Evolutionary conservation across 1,140 invertebrate species (phyloP), one percentile per base, ranked within the genome.

Genomic region (Thaumatotibia leucotreta): DNA sequence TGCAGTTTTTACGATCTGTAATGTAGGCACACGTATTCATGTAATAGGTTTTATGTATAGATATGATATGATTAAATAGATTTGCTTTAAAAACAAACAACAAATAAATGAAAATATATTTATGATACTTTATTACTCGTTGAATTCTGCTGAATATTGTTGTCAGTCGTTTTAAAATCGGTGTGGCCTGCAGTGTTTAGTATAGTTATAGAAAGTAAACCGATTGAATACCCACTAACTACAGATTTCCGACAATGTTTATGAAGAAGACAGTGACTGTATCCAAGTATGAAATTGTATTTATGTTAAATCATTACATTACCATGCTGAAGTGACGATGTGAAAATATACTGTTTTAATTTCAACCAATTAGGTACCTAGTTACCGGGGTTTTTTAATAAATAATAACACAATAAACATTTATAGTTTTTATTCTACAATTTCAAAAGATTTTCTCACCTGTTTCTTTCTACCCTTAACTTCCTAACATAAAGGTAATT

Each of bases 301-400:
- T 73, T 70, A 17, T 68, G 45, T 71, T 67, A 65, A 31, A 72
- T 6, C 4, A 61, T 61, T 58, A 17, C 35, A 14, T 39, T 14
- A 45, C 23, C 29, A 8, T 22, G 29, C n/a, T n/a, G n/a, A 20
- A 20, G 35, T 69, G 70, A 74, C 61, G 68, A 75, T 68, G 71
- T 74, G 68, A 66, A 70, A 39, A 50, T 66, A 35, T 62, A 10
- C 4, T 75, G 68, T 73, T 76, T 75, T 75, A 58, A 75, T 76
- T 79, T 76, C 54, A 78, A 80, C 74, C 75, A 63, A 58, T 68
- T 79, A 79, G 75, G 69, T 82, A n/a, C n/a, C n/a, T n/a, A 83
- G 75, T 69, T 69, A 45, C 6, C 71, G 77, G 72, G 79, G 74
- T 72, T 77, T 84, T 84, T 82, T 79, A 81, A 75, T 80, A 82